Evolutionary conservation across 1,140 invertebrate genomes (phyloP).

Genomic region (Paraescarpia echinospica): DNA sequence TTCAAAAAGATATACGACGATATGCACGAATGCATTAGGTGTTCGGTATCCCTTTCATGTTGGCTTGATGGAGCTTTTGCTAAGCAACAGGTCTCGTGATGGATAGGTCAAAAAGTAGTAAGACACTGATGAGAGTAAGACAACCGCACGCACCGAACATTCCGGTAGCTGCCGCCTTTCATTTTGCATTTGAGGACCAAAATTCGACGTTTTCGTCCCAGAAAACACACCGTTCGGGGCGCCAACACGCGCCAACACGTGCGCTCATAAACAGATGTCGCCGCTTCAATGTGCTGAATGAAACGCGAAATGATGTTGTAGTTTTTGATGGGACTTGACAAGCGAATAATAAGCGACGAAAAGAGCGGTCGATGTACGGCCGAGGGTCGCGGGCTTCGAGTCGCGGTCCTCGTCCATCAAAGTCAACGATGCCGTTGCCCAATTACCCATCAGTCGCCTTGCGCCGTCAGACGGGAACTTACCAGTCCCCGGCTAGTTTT

Average conservation of each 20-base stretch:
- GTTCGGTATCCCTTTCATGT: no score
- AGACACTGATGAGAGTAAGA: not conserved
- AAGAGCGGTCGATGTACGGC: not conserved
- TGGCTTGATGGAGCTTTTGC: no score
- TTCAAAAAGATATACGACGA: no score
- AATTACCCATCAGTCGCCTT: not conserved
- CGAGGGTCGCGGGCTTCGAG: not conserved
- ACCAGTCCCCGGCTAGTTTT: not conserved
- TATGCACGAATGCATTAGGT: no score
- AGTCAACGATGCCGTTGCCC: not conserved
- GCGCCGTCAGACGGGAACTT: not conserved
- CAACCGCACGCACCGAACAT: not conserved
- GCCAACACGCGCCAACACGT: not conserved
- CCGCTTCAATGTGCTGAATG: conserved; percentile 10
- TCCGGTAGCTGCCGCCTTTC: no score
- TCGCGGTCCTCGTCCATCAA: not conserved
- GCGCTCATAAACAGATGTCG: not conserved
- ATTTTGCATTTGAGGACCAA: not conserved
- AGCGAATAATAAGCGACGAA: not conserved
- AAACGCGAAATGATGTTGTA: not conserved
- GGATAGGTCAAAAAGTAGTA: no score
- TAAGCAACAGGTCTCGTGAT: no score
- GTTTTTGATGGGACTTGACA: conserved; percentile 5
- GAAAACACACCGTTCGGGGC: not conserved
- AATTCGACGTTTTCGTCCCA: not conserved